Conservation (phyloP, 2,888 invertebrate genomes). For the Rhagium mordax region DNA sequence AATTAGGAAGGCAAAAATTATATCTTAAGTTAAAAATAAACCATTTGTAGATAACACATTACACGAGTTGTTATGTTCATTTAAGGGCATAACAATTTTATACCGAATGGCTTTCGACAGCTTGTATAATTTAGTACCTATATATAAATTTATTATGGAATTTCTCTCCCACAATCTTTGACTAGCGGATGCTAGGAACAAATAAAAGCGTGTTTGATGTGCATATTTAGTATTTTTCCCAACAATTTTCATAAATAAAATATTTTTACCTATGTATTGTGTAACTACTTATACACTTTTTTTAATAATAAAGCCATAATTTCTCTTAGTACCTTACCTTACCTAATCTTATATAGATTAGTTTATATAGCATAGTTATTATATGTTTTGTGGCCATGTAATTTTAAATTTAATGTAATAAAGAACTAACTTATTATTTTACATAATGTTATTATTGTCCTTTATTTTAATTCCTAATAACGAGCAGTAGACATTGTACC, state of each 20-base stretch:
- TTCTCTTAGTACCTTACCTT: conserved; percentile 47
- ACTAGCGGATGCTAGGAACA: conserved; percentile 39
- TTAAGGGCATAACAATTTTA: conserved; percentile 51
- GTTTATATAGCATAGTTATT: conserved; percentile 66
- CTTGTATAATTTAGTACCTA: conserved; percentile 57
- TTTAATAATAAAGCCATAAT: conserved; percentile 39
- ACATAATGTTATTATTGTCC: background rate
- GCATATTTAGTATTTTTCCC: conserved; percentile 59
- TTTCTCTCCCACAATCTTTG: conserved; percentile 37
- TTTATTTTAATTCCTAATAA: background rate
- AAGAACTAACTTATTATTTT: conserved; percentile 66
- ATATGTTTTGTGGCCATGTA: conserved; percentile 72
- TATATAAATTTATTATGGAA: conserved; percentile 52
- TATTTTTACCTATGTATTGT: conserved; percentile 46
- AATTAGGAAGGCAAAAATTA: conserved; percentile 47
- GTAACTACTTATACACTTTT: conserved; percentile 41
- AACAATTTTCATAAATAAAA: conserved; percentile 50
- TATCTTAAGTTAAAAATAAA: conserved; percentile 16
- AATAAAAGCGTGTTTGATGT: conserved; percentile 61
- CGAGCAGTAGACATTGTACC: background rate
- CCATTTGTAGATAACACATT: conserved; percentile 58
- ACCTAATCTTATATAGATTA: conserved; percentile 57
- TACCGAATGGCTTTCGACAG: conserved; percentile 57
- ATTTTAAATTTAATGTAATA: conserved; percentile 72
- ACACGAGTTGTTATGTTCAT: conserved; percentile 50